Conservation (phyloP, 2,888 invertebrate species). For the Leptarthrus brevirostris region DNA sequence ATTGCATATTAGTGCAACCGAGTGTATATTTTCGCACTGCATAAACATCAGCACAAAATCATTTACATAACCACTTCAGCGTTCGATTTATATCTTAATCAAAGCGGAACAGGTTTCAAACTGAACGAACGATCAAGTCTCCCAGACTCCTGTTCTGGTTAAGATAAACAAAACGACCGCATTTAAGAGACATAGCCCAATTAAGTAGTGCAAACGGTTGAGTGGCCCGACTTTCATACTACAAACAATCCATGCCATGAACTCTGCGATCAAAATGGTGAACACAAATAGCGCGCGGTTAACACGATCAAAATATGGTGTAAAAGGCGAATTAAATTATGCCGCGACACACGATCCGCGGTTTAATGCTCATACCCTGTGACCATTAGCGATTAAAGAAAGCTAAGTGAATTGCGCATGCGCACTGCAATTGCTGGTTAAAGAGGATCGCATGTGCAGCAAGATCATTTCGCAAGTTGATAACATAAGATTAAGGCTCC, state of each 20-base stretch:
- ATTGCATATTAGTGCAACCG: background rate
- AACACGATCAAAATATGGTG: constrained; percentile 39
- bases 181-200: background rate
- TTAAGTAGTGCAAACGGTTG: constrained; percentile 29
- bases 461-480: background rate
- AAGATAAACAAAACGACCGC: background rate
- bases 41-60: background rate
- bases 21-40: constrained; percentile 4
- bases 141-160: background rate
- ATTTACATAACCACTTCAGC: constrained; percentile 21
- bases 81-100: constrained; percentile 45
- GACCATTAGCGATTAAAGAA: background rate
- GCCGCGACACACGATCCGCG: constrained; percentile 12
- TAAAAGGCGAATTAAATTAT: constrained; percentile 22
- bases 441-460: constrained; percentile 9
- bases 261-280: background rate
- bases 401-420: constrained; percentile 22
- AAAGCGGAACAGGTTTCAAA: constrained; percentile 14
- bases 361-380: background rate
- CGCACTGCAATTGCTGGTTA: constrained; percentile 18
- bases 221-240: background rate
- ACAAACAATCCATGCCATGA: background rate
- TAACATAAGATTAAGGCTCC: background rate
- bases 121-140: background rate
- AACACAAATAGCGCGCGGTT: constrained; percentile 31